phyloP scores from a whole-genome alignment of 2,797 vertebrate species.

The Paratrypauchen microcephalus region DNA sequence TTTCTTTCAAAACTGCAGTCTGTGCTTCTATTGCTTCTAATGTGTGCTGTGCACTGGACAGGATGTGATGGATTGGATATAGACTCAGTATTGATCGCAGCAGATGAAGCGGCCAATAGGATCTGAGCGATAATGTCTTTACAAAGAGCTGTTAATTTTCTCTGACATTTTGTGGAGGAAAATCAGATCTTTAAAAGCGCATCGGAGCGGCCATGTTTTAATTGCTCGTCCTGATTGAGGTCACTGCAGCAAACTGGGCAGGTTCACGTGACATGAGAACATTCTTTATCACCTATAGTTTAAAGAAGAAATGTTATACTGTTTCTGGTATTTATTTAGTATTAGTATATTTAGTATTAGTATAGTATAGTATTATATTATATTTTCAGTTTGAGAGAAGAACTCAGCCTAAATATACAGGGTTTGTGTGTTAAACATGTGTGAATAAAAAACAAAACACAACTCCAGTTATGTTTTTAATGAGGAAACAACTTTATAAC shows the following conservation, averaged over 20 bases:
- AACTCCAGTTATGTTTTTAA: no score
- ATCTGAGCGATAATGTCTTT: conserved; percentile 29
- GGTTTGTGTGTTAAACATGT: no score
- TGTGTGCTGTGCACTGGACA: conserved; percentile 20
- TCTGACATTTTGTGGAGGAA: conserved; percentile 12
- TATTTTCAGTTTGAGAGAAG: no score
- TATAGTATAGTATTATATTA: no score
- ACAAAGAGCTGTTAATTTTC: conserved; percentile 21
- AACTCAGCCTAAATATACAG: no score
- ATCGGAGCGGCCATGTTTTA: conserved; percentile 20
- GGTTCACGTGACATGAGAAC: neutral
- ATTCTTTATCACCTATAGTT: neutral
- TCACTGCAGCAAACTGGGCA: neutral
- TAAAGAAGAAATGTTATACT: neutral
- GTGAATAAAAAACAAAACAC: no score
- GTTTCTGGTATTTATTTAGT: no score
- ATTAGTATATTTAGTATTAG: no score
- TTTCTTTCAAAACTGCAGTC: no score
- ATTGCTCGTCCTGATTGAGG: conserved; percentile 53
- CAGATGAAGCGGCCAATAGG: conserved; percentile 49
- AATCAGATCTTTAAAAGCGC: conserved; percentile 32
- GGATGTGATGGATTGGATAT: conserved; percentile 61
- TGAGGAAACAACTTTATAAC: no score
- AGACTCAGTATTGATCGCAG: conserved; percentile 55
- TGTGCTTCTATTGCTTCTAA: conserved; percentile 13